A percentile compares a stretch with the other conserved stretches of the same genome.
These are phyloP conservation scores for Syndactyla subalaris DNA, from an alignment of 2,797 vertebrate species.

Conservation along the genomic window DNA sequence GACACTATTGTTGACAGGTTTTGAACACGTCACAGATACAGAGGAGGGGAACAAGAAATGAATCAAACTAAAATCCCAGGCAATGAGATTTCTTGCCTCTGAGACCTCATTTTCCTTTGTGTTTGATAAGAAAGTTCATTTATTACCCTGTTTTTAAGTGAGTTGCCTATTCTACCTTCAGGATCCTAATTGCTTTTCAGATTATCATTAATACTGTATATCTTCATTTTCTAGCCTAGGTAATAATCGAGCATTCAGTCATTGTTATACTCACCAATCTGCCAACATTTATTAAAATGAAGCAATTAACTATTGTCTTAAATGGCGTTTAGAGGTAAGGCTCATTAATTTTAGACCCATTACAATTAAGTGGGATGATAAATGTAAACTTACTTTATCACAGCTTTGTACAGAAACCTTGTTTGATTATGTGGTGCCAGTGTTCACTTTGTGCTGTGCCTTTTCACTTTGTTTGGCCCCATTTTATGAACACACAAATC, in stretches of 20 bases:
- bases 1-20: not conserved
- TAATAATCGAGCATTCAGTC: constrained; percentile 73
- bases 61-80: constrained; percentile 8
- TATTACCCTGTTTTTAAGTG: constrained; percentile 5
- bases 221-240: constrained; percentile 66
- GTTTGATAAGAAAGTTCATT: constrained; percentile 11
- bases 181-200: constrained; percentile 66
- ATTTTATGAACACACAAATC: not conserved
- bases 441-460: not conserved
- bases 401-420: constrained; percentile 43
- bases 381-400: constrained; percentile 72
- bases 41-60: not conserved
- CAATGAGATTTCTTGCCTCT: not conserved
- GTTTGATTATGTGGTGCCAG: not conserved
- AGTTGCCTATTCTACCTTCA: constrained; percentile 39
- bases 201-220: constrained; percentile 57
- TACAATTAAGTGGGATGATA: constrained; percentile 77
- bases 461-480: not conserved
- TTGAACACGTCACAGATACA: not conserved
- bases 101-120: not conserved
- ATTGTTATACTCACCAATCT: constrained; percentile 68
- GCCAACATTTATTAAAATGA: constrained; percentile 79
- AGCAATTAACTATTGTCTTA: constrained; percentile 79
- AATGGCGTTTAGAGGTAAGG: constrained; percentile 78
- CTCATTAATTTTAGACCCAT: constrained; percentile 75